A percentile compares a stretch with the other conserved stretches of the same genome.
Conservation (phyloP, 2,113 vertebrate species). For the Bufo bufo region DNA sequence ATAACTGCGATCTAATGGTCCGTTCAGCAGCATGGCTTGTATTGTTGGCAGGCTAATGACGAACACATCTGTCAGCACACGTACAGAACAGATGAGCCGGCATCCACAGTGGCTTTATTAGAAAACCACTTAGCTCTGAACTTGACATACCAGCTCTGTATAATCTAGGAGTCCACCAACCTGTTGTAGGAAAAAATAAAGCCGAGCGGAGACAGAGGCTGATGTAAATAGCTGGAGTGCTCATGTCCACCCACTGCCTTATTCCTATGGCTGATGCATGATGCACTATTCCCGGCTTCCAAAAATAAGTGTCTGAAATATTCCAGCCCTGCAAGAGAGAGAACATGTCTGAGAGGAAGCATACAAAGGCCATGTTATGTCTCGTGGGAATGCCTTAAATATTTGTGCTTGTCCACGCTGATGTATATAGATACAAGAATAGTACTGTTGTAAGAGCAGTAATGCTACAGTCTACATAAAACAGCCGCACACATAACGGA, state of each 20-base stretch:
- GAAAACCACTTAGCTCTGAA: conserved; percentile 21
- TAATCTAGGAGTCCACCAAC: conserved; percentile 12
- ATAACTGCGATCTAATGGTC: too few relatives aligned
- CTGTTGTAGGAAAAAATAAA: conserved; percentile 29
- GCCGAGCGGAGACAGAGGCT: background rate
- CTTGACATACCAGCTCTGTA: conserved; percentile 16
- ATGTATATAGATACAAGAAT: background rate
- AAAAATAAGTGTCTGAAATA: conserved; percentile 23
- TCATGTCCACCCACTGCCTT: conserved; percentile 39
- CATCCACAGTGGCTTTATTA: background rate
- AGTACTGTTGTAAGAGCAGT: background rate
- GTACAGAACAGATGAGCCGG: background rate
- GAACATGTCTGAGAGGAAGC: conserved; percentile 4
- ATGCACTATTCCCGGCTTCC: conserved; percentile 22
- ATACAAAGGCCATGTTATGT: background rate
- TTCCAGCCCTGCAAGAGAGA: background rate
- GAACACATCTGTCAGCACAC: background rate
- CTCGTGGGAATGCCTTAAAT: background rate
- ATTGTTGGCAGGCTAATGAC: background rate
- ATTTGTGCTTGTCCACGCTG: background rate
- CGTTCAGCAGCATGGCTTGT: background rate
- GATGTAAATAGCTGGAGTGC: conserved; percentile 7
- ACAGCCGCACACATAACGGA: too few relatives aligned
- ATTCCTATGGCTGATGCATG: conserved; percentile 34
- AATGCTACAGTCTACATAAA: too few relatives aligned